A percentile compares a stretch with the other conserved stretches of the same genome.
phyloP scores from a whole-genome alignment of 2,797 vertebrate genomes.

The Danio choprae region DNA sequence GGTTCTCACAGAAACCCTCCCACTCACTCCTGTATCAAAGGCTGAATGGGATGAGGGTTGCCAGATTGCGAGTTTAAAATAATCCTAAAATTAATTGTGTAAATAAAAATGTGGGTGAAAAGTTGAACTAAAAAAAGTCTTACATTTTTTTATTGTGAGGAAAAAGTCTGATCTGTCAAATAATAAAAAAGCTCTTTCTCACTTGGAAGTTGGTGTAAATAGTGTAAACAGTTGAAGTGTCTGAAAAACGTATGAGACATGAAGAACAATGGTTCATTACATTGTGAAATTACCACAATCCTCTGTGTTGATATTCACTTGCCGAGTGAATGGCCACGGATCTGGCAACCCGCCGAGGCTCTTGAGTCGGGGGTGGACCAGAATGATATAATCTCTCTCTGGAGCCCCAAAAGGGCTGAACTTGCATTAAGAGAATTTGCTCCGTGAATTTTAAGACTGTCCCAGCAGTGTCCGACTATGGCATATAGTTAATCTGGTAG shows the following conservation, averaged over 20 bases:
- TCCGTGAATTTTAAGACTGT: slow-evolving; percentile 16
- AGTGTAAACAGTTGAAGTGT: no score
- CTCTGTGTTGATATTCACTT: no score
- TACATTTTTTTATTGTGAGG: no score
- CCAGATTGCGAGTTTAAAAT: slow-evolving; percentile 6
- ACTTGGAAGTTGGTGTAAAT: no score
- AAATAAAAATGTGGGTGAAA: background rate
- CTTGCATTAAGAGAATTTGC: slow-evolving; percentile 45
- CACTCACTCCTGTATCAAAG: slow-evolving; percentile 18
- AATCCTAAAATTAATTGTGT: background rate
- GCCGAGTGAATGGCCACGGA: background rate
- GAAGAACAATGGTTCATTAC: no score
- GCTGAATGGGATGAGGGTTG: slow-evolving; percentile 24
- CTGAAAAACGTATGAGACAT: no score
- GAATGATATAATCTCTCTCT: slow-evolving; percentile 18
- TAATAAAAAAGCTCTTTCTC: no score
- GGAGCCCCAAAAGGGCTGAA: slow-evolving; percentile 58
- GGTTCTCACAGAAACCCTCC: slow-evolving; percentile 30
- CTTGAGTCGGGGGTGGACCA: slow-evolving; percentile 34
- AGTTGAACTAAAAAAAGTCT: background rate
- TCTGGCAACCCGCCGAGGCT: slow-evolving; percentile 55
- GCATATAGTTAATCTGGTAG: background rate
- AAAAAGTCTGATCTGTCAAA: no score
- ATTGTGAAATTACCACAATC: no score
- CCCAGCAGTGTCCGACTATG: slow-evolving; percentile 4